Percentiles rank a stretch among this genome's conserved stretches.
Evolutionary conservation across 1,140 invertebrate species (phyloP).

Genomic region (Drosophila kanapiae): DNA sequence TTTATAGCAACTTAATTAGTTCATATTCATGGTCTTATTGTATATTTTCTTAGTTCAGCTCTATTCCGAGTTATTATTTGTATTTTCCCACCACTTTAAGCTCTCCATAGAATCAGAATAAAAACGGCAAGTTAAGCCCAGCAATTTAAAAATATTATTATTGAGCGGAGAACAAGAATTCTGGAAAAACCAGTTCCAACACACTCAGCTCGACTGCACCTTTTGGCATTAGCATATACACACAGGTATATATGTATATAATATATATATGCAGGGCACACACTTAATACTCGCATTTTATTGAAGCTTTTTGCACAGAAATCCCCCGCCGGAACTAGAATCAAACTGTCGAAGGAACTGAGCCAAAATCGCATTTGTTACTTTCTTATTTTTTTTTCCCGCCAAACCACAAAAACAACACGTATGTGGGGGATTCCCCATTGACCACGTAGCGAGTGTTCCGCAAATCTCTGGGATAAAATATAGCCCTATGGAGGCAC

Average conservation of each 20-base stretch:
- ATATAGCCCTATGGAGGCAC: constrained; percentile 64
- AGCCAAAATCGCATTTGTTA: constrained; percentile 10
- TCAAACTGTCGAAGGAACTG: constrained; percentile 37
- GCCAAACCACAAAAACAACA: constrained; percentile 6
- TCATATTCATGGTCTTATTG: no score
- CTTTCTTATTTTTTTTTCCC: background rate
- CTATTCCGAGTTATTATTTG: background rate
- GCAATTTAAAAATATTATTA: constrained; percentile 3
- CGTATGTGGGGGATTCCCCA: constrained; percentile 56
- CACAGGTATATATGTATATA: no score
- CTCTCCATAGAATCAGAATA: background rate
- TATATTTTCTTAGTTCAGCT: background rate
- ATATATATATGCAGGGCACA: constrained; percentile 1
- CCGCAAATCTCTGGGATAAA: constrained; percentile 45
- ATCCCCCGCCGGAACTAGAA: constrained; percentile 6
- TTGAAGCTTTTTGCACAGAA: background rate
- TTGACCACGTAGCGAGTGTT: constrained; percentile 42
- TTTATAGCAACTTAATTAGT: no score
- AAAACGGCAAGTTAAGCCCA: background rate
- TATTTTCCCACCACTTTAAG: background rate
- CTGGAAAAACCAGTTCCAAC: constrained; percentile 37
- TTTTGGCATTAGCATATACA: constrained; percentile 12
- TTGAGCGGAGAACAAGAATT: constrained; percentile 11
- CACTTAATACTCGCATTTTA: constrained; percentile 14
- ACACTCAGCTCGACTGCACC: constrained; percentile 26